These are phyloP conservation scores for Lepidochitona cinerea DNA, from an alignment of 2,888 invertebrate genomes.

Conservation along the genomic window DNA sequence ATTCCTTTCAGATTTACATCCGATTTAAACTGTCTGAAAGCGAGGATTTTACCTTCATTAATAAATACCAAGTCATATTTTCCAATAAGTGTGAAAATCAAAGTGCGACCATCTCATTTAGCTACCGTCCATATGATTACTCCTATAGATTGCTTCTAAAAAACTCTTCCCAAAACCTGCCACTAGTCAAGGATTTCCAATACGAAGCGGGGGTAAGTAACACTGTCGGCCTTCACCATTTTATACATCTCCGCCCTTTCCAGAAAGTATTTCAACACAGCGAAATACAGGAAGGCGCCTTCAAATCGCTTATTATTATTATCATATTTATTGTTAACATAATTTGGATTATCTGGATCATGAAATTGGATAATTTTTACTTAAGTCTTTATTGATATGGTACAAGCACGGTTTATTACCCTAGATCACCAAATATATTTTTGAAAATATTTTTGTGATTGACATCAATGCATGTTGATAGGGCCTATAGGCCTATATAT, in stretches of 20 bases:
- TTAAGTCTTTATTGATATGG: too few species aligned
- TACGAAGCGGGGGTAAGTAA: constrained; percentile 2
- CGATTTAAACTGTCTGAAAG: neutral
- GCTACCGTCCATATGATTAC: neutral
- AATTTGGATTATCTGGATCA: too few species aligned
- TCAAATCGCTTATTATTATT: neutral
- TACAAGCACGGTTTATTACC: neutral
- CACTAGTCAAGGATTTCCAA: neutral
- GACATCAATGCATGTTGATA: too few species aligned
- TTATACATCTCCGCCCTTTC: too few species aligned
- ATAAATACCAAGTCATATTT: neutral
- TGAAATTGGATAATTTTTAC: too few species aligned
- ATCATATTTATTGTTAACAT: neutral
- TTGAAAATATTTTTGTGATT: too few species aligned
- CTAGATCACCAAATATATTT: too few species aligned
- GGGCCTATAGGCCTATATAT: too few species aligned
- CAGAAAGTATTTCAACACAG: too few species aligned
- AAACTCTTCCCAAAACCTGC: neutral
- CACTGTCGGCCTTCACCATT: too few species aligned
- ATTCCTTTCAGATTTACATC: neutral
- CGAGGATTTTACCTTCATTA: neutral
- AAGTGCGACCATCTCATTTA: neutral
- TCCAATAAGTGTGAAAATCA: neutral
- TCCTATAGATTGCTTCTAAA: neutral
- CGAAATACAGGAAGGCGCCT: too few species aligned